phyloP scores from a whole-genome alignment of 2,888 invertebrate species.

The Aphidius colemani region DNA sequence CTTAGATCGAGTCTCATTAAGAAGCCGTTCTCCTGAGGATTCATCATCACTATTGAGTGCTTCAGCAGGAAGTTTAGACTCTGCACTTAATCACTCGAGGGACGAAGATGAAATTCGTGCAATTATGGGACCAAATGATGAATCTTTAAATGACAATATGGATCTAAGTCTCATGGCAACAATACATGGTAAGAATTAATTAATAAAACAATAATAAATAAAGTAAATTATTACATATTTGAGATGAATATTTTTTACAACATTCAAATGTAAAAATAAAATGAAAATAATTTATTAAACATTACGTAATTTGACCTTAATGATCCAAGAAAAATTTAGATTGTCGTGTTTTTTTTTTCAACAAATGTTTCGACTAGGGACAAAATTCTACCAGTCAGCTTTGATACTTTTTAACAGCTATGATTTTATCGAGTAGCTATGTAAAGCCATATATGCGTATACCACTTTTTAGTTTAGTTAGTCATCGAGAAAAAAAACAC shows the following conservation, averaged over 20 bases:
- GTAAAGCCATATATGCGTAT: too few relatives aligned
- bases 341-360: too few relatives aligned
- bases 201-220: background rate
- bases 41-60: slow-evolving; percentile 70
- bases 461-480: too few relatives aligned
- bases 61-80: slow-evolving; percentile 84
- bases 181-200: slow-evolving; percentile 57
- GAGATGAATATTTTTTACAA: background rate
- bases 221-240: background rate
- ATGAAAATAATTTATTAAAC: background rate
- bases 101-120: slow-evolving; percentile 77
- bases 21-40: slow-evolving; percentile 76
- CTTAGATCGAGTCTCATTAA: slow-evolving; percentile 72
- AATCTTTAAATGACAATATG: slow-evolving; percentile 57
- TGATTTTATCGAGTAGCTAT: too few relatives aligned
- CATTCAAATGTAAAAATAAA: too few relatives aligned
- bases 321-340: too few relatives aligned
- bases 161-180: slow-evolving; percentile 58
- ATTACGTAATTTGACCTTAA: too few relatives aligned
- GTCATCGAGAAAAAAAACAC: too few relatives aligned
- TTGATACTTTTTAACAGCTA: too few relatives aligned
- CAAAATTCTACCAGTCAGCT: too few relatives aligned
- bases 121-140: slow-evolving; percentile 64
- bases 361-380: too few relatives aligned
- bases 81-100: slow-evolving; percentile 85